phyloP scores from a whole-genome alignment of 2,113 vertebrate species.

The Corythornis cristatus region DNA sequence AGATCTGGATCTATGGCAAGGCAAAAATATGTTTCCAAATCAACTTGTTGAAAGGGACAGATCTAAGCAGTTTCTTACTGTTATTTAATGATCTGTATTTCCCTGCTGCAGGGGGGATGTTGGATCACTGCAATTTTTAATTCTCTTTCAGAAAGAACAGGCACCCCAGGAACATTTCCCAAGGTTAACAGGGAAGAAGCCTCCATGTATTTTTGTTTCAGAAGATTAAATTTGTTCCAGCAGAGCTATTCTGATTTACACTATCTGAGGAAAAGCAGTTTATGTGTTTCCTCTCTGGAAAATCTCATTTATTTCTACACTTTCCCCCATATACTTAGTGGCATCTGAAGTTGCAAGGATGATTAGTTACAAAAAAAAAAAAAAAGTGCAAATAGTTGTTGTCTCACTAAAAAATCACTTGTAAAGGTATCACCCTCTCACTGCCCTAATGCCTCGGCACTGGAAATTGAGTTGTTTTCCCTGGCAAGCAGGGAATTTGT shows the following conservation, averaged over 20 bases:
- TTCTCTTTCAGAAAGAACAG: background rate
- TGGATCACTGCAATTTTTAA: rapidly evolving
- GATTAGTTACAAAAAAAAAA: rapidly evolving
- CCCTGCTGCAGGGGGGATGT: background rate
- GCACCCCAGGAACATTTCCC: background rate
- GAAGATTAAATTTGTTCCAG: background rate
- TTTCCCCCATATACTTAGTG: background rate
- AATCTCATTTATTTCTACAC: background rate
- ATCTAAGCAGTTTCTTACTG: rapidly evolving
- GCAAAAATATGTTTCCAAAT: background rate
- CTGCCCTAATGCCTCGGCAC: rapidly evolving
- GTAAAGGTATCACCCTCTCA: rapidly evolving
- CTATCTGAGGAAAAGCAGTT: background rate
- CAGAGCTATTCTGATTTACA: background rate
- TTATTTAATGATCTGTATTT: rapidly evolving
- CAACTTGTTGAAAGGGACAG: background rate
- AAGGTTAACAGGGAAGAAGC: background rate
- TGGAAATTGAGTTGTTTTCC: rapidly evolving
- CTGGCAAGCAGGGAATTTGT: rapidly evolving
- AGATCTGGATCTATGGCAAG: background rate
- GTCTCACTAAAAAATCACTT: rapidly evolving
- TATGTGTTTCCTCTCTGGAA: background rate
- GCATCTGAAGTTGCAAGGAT: background rate
- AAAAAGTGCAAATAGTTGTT: background rate
- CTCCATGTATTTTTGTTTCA: background rate